Evolutionary conservation across 2,888 invertebrate species (phyloP).

Genomic region (Drosophila siamana): DNA sequence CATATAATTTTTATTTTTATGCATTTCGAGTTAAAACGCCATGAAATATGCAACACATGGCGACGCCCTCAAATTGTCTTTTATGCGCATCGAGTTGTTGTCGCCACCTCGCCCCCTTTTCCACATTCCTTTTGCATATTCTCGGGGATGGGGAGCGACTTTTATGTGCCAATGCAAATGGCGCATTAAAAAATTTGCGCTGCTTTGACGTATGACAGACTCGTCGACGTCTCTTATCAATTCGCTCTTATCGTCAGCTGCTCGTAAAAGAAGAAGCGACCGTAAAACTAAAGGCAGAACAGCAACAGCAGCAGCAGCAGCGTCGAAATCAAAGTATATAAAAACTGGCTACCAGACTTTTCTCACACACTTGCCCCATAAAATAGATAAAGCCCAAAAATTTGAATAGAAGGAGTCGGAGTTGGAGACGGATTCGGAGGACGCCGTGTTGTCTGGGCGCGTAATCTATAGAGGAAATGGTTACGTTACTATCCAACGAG

Average conservation of each 20-base stretch:
- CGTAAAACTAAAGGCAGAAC: conserved; percentile 69
- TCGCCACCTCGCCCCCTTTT: conserved; percentile 21
- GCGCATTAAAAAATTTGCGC: conserved; percentile 77
- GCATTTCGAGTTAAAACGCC: conserved; percentile 68
- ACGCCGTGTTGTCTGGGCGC: conserved; percentile 65
- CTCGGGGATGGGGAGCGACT: conserved; percentile 17
- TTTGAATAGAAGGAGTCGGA: conserved; percentile 62
- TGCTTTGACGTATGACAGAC: conserved; percentile 56
- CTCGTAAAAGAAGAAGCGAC: conserved; percentile 68
- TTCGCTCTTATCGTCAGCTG: conserved; percentile 57
- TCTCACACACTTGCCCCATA: conserved; percentile 69
- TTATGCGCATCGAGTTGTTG: conserved; percentile 53
- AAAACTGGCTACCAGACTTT: conserved; percentile 61
- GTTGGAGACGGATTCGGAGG: conserved; percentile 18
- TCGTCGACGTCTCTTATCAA: conserved; percentile 58
- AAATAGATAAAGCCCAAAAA: conserved; percentile 70
- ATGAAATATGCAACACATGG: conserved; percentile 79
- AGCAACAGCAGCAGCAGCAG: conserved; percentile 28
- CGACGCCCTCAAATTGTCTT: conserved; percentile 74
- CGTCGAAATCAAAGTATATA: conserved; percentile 75
- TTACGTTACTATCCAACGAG: conserved; percentile 56
- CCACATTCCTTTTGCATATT: conserved; percentile 35
- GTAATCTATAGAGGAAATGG: conserved; percentile 68
- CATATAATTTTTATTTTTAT: conserved; percentile 59
- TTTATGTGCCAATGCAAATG: conserved; percentile 75